Conservation (phyloP, 2,797 vertebrate genomes). For the Catharus ustulatus region DNA sequence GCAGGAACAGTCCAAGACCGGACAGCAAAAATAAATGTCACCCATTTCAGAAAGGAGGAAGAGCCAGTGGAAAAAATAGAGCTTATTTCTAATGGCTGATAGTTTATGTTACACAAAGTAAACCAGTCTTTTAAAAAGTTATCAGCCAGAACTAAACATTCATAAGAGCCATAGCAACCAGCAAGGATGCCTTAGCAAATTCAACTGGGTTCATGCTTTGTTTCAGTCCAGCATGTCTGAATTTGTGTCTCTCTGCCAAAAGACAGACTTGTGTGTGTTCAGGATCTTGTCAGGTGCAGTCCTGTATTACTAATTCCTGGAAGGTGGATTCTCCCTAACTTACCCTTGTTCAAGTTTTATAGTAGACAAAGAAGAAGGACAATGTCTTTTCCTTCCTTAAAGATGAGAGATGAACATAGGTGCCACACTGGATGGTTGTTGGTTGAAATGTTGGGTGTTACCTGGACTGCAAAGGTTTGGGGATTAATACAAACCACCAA, state of each 20-base stretch:
- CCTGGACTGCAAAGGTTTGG: background rate
- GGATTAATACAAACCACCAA: background rate
- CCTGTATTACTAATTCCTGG: background rate
- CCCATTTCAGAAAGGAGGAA: background rate
- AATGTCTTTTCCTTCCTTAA: background rate
- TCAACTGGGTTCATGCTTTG: background rate
- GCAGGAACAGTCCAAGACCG: background rate
- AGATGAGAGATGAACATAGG: background rate
- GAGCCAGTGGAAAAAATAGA: background rate
- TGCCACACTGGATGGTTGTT: background rate
- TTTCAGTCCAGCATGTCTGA: background rate
- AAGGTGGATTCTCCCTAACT: background rate
- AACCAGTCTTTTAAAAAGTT: conserved; percentile 5
- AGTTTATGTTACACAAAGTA: conserved; percentile 10
- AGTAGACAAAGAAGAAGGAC: background rate
- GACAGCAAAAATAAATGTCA: background rate
- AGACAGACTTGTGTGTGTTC: background rate
- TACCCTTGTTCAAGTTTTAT: background rate
- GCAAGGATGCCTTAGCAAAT: conserved; percentile 1
- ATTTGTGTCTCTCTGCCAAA: background rate
- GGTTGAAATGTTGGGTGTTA: background rate
- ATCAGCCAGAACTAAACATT: background rate
- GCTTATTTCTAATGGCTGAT: conserved; percentile 13
- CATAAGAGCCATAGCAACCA: conserved; percentile 22
- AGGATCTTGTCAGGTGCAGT: background rate